Evolutionary conservation across 2,113 vertebrate genomes (phyloP), one percentile per base, ranked within the genome.

Genomic region (Hucho hucho): DNA sequence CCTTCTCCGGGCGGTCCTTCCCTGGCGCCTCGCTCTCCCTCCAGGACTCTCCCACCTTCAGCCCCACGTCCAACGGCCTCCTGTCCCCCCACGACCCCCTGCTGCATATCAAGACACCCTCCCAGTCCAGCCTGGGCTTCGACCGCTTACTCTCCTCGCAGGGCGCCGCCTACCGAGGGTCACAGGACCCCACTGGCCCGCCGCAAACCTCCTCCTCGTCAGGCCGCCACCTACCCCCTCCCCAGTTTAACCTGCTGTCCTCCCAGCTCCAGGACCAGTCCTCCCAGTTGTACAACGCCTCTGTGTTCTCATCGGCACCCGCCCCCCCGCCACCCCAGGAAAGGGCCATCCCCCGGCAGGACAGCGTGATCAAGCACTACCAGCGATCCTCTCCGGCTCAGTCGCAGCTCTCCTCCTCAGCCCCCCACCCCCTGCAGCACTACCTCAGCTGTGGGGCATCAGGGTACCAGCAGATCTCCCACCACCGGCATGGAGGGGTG

Each of bases 301-400:
- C 95, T 0, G 93, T 95, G 2, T 96, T 96, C 82, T 95, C 95
- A 1, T 92, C 93, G 6, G 81, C 94, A 2, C 87, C 91, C 29
- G 80, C 90, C 1, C 91, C 92, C 2, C 85, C 91, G 70, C 81
- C 92, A 75, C 0, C 89, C 83, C 24, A 93, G 0, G 95, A 96
- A 11, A 90, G 95, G 70, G 88, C 94, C 24, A 84, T 96, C 5
- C 93, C 95, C 4, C 81, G 87, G 0, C 96, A 97, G 81, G 96
- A 98, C 87, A 97, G 94, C 1, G 96, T 98, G 75, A 97, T 98
- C 75, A 98, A 98, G 79, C 96, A 97, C 91, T 98, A 96, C 90
- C 96, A 97, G 75, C 92, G 95, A 1, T 94, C 95, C 0, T 82
- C 91, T 6, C 81, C 88, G 0, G 88, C 91, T 0, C 95, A 95